A percentile compares a stretch with the other conserved stretches of the same genome.
Conservation (phyloP, 1,140 invertebrate species). For the Lycorma delicatula region DNA sequence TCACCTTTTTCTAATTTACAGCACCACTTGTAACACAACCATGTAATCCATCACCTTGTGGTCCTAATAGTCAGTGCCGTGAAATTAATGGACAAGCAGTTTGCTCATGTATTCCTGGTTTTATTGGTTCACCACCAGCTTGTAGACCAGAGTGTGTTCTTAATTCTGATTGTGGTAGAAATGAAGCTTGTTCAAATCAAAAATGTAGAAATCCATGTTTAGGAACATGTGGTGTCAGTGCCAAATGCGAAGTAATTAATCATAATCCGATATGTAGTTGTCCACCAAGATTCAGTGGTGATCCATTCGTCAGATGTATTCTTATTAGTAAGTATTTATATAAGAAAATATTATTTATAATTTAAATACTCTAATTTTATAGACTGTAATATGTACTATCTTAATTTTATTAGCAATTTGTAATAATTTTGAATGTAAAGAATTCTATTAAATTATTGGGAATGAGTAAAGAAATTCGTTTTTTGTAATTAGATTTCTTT, state of each 20-base stretch:
- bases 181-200: conserved; percentile 45
- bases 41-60: conserved; percentile 55
- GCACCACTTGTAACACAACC: conserved; percentile 35
- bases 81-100: conserved; percentile 45
- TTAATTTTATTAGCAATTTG: no score
- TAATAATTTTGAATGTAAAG: no score
- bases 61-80: conserved; percentile 55
- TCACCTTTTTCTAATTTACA: conserved; percentile 45
- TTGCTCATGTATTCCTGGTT: conserved; percentile 45
- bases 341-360: no score
- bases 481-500: no score
- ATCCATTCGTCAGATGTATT: conserved; percentile 60
- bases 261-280: conserved; percentile 58
- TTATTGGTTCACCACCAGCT: conserved; percentile 40
- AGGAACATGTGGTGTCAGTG: conserved; percentile 46
- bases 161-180: conserved; percentile 43
- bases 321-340: no score
- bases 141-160: conserved; percentile 46
- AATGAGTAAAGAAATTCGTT: no score
- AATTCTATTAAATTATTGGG: no score
- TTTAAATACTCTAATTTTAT: no score
- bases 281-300: conserved; percentile 52
- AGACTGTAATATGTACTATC: no score
- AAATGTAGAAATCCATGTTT: conserved; percentile 49
- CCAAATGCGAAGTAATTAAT: conserved; percentile 59